These are phyloP conservation scores for Colletes latitarsis DNA, from an alignment of 1,140 invertebrate genomes.

Conservation along the genomic window DNA sequence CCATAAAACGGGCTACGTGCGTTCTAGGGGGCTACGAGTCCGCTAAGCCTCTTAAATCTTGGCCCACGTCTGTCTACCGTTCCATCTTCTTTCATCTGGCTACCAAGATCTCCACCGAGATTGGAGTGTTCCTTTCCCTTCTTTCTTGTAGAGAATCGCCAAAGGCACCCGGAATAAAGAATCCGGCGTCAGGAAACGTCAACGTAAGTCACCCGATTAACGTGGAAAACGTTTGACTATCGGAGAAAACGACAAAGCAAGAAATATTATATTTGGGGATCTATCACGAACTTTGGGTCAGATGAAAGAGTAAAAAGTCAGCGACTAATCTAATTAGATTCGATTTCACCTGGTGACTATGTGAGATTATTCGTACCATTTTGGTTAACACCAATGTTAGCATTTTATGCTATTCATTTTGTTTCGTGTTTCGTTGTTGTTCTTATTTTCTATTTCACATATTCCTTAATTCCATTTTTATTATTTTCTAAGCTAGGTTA, in stretches of 20 bases:
- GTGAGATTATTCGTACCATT: too few relatives aligned
- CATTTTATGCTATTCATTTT: too few relatives aligned
- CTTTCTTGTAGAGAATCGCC: neutral
- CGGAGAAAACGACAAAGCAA: neutral
- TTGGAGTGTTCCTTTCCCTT: constrained; percentile 17
- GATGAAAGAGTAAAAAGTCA: too few relatives aligned
- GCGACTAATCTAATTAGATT: too few relatives aligned
- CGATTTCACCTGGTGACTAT: too few relatives aligned
- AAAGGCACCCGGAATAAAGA: constrained; percentile 23
- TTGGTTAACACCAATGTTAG: too few relatives aligned
- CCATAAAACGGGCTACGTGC: constrained; percentile 59
- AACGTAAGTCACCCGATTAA: constrained; percentile 24
- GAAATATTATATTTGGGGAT: neutral
- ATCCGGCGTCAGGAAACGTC: neutral
- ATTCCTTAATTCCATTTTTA: too few relatives aligned
- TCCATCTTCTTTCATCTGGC: constrained; percentile 44
- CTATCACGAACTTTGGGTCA: neutral
- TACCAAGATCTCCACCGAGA: constrained; percentile 55
- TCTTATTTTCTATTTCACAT: too few relatives aligned
- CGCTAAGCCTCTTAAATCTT: constrained; percentile 66
- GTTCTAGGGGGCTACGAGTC: constrained; percentile 37
- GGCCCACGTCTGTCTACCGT: constrained; percentile 45
- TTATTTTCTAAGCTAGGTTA: too few relatives aligned
- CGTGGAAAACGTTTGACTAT: neutral
- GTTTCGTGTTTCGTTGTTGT: too few relatives aligned